Evolutionary conservation across 2,113 vertebrate genomes (phyloP), one percentile per base, ranked within the genome.

Genomic region (Trichechus manatus): DNA sequence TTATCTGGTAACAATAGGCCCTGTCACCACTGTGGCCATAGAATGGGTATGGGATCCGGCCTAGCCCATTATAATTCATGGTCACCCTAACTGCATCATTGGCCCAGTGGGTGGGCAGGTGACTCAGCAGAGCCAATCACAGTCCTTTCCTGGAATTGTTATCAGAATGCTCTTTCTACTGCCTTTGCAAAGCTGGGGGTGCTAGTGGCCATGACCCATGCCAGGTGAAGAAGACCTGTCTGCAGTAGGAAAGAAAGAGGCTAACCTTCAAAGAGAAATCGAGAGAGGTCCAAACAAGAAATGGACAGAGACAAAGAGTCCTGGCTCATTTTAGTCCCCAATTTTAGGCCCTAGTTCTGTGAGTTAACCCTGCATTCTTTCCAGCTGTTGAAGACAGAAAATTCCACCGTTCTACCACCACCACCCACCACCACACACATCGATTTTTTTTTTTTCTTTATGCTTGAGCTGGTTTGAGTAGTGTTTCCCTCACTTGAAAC

Each of bases 101-200:
- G 89, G 89, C 39, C 92, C 27, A 42, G 17, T n/a, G 50, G 3
- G 6, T 14, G 22, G 56, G 11, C 89, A 59, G 70, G 93, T 80
- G 94, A 86, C 61, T 56, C 33, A 33, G 63, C 78, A 88, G 59
- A 96, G 36, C 86, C 53, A 80, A 66, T 93, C 47, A 94, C 19
- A 86, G 9, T 19, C n/a, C 91, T 97, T 96, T 42, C 59, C 79
- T 89, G 89, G 23, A n/a, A 79, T 42, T 83, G 33, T 42, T 64
- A 2, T 56, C 79, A 81, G 80, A 36, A 61, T 47, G 10, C 9
- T 85, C 8, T 61, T 89, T 81, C 61, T 42, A 8, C 36, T 44
- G 42, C 1, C 44, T 6, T 66, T 25, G 23, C 9, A 84, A 63
- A 80, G 56, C 56, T 31, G 44, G 14, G 42, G 31, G 6, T 66